Percentiles rank a stretch among this genome's conserved stretches.
These are phyloP conservation scores for Orchestes rusci DNA, from an alignment of 2,888 invertebrate species.

Conservation along the genomic window DNA sequence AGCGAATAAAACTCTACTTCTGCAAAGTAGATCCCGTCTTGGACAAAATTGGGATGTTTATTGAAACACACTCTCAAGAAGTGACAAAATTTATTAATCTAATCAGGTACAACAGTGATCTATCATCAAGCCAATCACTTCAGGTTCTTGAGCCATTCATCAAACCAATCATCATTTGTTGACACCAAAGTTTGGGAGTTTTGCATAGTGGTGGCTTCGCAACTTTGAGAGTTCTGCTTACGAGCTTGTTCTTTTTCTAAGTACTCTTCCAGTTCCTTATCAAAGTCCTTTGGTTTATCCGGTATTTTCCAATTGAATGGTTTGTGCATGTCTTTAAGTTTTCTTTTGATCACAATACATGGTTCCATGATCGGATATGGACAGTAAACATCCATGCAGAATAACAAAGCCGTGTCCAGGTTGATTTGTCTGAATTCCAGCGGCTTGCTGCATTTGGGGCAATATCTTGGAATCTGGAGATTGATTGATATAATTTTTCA, in stretches of 20 bases:
- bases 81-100: no score
- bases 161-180: no score
- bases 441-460: slow-evolving; percentile 26
- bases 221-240: neutral
- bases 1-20: slow-evolving; percentile 58
- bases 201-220: neutral
- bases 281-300: neutral
- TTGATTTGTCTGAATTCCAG: slow-evolving; percentile 29
- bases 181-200: neutral
- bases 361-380: slow-evolving; percentile 27
- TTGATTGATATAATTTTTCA: no score
- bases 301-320: slow-evolving; percentile 4
- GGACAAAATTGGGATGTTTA: slow-evolving; percentile 57
- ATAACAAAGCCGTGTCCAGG: slow-evolving; percentile 26
- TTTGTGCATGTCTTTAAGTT: slow-evolving; percentile 24
- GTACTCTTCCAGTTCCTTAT: neutral
- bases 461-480: no score
- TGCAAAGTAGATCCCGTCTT: slow-evolving; percentile 58
- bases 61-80: slow-evolving; percentile 64
- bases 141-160: no score
- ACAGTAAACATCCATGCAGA: slow-evolving; percentile 28
- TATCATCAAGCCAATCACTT: no score
- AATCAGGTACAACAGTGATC: no score
- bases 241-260: neutral
- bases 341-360: slow-evolving; percentile 26